Conservation (phyloP, 2,888 invertebrate species). For the Drosophila niveifrons region DNA sequence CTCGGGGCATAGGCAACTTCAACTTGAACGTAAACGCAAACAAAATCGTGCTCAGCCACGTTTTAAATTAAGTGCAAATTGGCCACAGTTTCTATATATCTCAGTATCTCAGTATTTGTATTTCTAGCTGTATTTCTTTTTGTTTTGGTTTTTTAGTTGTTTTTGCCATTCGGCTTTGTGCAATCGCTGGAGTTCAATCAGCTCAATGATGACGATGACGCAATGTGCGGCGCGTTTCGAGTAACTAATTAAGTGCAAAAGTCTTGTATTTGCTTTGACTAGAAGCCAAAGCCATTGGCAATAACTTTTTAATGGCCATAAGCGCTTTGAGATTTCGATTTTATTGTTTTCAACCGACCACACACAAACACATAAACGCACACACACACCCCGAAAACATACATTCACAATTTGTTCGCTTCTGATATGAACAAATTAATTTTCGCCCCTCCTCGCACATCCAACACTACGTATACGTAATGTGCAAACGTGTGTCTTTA, state of each 20-base stretch:
- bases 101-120: conserved; percentile 25
- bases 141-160: conserved; percentile 1
- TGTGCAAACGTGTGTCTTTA: background rate
- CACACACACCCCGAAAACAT: background rate
- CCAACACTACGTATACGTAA: background rate
- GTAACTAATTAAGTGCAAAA: conserved; percentile 77
- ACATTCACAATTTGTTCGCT: background rate
- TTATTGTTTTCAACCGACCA: conserved; percentile 30
- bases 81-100: conserved; percentile 50
- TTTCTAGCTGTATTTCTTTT: conserved; percentile 16
- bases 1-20: conserved; percentile 28
- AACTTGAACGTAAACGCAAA: conserved; percentile 12
- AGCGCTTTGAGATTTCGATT: conserved; percentile 45
- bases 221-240: conserved; percentile 68
- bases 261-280: conserved; percentile 64
- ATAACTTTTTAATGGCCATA: conserved; percentile 47
- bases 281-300: conserved; percentile 42
- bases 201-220: conserved; percentile 53
- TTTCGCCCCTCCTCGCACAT: conserved; percentile 1
- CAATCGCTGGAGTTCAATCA: conserved; percentile 66
- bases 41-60: conserved; percentile 56
- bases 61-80: conserved; percentile 70
- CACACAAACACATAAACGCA: background rate
- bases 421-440: conserved; percentile 15
- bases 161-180: conserved; percentile 39